A percentile compares a stretch with the other conserved stretches of the same genome.
Conservation (phyloP, 2,797 vertebrate genomes). For the Remorina albescens region DNA sequence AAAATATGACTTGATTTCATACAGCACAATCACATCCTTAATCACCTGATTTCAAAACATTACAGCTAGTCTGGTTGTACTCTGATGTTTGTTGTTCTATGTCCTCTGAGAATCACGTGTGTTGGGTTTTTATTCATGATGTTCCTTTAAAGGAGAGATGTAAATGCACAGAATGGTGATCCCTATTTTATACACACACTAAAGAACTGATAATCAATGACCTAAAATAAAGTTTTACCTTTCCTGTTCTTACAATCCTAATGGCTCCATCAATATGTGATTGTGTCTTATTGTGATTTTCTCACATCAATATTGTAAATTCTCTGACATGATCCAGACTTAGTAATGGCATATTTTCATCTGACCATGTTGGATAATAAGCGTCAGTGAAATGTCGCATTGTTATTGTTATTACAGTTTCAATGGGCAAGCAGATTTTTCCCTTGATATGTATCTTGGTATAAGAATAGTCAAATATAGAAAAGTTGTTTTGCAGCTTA, state of each 20-base stretch:
- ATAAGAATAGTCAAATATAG: conserved; percentile 1
- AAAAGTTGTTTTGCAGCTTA: neutral
- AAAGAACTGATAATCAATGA: neutral
- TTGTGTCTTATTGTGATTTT: neutral
- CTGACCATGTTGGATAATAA: neutral
- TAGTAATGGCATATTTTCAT: neutral
- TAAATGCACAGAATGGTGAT: neutral
- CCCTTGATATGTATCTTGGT: neutral
- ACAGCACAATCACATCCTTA: neutral
- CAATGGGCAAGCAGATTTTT: neutral
- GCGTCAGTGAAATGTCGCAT: conserved; percentile 1
- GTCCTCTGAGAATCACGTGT: too few species aligned
- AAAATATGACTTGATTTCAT: neutral
- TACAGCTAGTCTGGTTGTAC: too few species aligned
- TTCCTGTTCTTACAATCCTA: neutral
- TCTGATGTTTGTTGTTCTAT: neutral
- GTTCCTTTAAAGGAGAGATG: neutral
- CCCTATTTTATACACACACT: neutral
- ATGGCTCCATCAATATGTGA: too few species aligned
- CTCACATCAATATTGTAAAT: neutral
- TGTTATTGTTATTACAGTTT: neutral
- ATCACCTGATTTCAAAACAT: neutral
- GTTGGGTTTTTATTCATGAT: too few species aligned
- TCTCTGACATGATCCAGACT: conserved; percentile 1
- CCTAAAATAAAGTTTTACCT: neutral